Percentiles rank a stretch among this genome's conserved stretches.
Evolutionary conservation across 2,797 vertebrate genomes (phyloP).

Genomic region (Bufotes viridis): DNA sequence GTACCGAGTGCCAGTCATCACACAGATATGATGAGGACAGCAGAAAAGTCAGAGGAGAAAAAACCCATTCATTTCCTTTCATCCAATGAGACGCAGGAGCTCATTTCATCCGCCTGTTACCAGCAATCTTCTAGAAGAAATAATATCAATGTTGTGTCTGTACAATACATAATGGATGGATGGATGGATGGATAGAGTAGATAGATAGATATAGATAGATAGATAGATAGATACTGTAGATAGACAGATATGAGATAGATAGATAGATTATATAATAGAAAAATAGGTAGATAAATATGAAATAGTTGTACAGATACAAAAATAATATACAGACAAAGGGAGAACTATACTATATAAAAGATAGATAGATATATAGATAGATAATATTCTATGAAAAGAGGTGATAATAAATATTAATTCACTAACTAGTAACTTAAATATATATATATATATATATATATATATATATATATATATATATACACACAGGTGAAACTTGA

Average conservation of each 20-base stretch:
- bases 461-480: too few relatives aligned
- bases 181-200: background rate
- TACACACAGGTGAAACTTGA: too few relatives aligned
- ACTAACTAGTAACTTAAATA: too few relatives aligned
- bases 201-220: background rate
- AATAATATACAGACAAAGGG: too few relatives aligned
- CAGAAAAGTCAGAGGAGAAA: constrained; percentile 63
- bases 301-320: background rate
- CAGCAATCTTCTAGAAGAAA: background rate
- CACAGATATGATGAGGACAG: constrained; percentile 57
- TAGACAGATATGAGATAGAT: background rate
- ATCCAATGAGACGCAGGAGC: constrained; percentile 63
- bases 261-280: background rate
- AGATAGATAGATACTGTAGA: background rate
- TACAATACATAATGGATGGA: background rate
- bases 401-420: too few relatives aligned
- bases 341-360: too few relatives aligned
- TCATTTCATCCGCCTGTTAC: constrained; percentile 57
- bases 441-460: too few relatives aligned
- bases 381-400: background rate
- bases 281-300: background rate
- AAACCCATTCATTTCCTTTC: background rate
- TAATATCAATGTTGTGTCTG: background rate
- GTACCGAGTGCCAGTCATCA: constrained; percentile 63
- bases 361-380: background rate